A percentile compares a stretch with the other conserved stretches of the same genome.
Conservation (phyloP, 2,797 vertebrate genomes). For the Simalia tracyae region DNA sequence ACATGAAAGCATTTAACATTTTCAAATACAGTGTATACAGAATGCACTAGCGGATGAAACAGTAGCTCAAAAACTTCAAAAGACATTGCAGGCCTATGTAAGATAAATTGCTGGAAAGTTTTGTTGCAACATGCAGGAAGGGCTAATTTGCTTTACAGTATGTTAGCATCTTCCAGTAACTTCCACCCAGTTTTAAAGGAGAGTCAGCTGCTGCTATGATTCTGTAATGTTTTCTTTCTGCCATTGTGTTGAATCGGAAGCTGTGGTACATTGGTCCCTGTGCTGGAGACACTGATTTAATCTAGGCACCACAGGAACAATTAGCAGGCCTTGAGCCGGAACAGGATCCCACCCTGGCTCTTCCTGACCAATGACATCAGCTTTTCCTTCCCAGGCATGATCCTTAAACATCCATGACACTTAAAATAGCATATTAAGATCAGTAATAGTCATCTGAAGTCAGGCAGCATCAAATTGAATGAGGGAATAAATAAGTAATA, state of each 20-base stretch:
- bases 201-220: neutral
- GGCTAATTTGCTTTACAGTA: neutral
- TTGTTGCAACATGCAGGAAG: neutral
- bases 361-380: constrained; percentile 34
- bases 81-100: neutral
- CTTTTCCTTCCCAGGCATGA: constrained; percentile 14
- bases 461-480: neutral
- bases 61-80: neutral
- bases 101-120: neutral
- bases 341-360: constrained; percentile 11
- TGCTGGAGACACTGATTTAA: constrained; percentile 13
- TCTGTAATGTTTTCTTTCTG: neutral
- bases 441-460: neutral
- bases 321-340: constrained; percentile 9
- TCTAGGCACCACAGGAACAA: constrained; percentile 9
- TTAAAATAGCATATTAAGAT: neutral
- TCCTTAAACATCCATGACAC: constrained; percentile 4
- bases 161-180: neutral
- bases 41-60: neutral
- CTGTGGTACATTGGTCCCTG: neutral
- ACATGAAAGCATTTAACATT: neutral
- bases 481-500: neutral
- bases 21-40: neutral
- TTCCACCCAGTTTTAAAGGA: neutral
- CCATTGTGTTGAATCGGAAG: constrained; percentile 31